Evolutionary conservation across 2,888 invertebrate species (phyloP).

Genomic region (Metopia argyrocephala): DNA sequence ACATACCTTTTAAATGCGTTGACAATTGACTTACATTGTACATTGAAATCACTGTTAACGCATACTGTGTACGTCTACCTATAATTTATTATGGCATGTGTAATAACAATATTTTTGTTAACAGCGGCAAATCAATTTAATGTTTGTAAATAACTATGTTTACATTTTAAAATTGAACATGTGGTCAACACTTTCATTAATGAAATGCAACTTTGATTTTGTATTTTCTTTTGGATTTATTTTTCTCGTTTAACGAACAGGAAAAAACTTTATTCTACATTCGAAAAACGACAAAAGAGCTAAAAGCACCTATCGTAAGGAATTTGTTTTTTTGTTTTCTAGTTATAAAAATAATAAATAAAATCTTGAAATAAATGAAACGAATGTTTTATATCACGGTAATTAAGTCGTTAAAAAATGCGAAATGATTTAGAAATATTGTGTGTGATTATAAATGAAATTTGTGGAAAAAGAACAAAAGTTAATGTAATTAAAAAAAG

Average conservation of each 20-base stretch:
- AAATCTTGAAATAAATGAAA: background rate
- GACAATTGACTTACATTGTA: no score
- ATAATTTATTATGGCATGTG: no score
- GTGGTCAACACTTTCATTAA: background rate
- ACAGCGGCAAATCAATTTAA: no score
- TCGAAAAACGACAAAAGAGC: conserved; percentile 37
- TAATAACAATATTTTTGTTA: no score
- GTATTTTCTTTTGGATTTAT: background rate
- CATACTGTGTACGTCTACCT: no score
- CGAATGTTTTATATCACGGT: conserved; percentile 5
- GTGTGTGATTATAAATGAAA: background rate
- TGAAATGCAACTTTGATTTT: background rate
- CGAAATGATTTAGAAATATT: background rate
- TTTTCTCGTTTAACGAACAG: background rate
- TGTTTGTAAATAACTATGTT: no score
- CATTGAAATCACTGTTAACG: no score
- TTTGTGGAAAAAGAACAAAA: background rate
- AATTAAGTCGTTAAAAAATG: conserved; percentile 1
- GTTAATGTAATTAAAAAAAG: background rate
- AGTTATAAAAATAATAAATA: conserved; percentile 1
- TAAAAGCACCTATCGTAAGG: conserved; percentile 11
- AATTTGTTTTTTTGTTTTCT: background rate
- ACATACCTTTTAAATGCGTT: no score
- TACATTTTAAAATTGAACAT: no score
- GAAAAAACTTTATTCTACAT: conserved; percentile 21